Evolutionary conservation across 2,113 vertebrate genomes (phyloP).

Genomic region (Pomatostomus ruficeps): DNA sequence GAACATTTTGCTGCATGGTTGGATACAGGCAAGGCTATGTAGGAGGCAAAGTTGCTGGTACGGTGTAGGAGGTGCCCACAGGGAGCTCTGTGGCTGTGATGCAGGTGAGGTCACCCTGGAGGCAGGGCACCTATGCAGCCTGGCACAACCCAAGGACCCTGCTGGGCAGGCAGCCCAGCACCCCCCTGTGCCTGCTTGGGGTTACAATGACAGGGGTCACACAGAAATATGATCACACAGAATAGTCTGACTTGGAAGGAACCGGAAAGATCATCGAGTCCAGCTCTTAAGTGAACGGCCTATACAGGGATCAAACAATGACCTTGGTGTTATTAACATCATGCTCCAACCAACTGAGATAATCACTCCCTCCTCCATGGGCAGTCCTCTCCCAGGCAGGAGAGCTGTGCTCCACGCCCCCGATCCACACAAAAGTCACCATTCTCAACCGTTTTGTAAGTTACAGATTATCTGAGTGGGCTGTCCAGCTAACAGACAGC

Average conservation of each 20-base stretch:
- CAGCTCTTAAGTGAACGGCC: not conserved
- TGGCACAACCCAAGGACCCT: not conserved
- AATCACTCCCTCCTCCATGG: not conserved
- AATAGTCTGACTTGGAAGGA: not conserved
- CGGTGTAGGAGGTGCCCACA: fast-evolving
- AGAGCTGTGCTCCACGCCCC: not conserved
- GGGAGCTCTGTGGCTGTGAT: not conserved
- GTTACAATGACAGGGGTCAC: not conserved
- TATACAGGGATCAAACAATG: not conserved
- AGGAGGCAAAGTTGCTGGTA: not conserved
- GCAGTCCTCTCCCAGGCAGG: not conserved
- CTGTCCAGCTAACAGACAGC: not conserved
- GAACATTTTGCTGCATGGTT: not conserved
- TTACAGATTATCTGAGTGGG: not conserved
- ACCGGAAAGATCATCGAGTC: not conserved
- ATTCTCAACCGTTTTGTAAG: not conserved
- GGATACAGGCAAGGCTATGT: not conserved
- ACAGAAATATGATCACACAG: not conserved
- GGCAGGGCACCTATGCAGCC: not conserved
- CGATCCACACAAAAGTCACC: not conserved
- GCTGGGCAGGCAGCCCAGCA: not conserved
- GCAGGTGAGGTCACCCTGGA: not conserved
- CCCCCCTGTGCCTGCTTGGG: fast-evolving
- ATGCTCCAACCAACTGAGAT: not conserved
- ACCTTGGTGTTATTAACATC: not conserved